Base-by-base conservation (phyloP, 53 echinoderm and acorn worm species). In the Crossaster papposus region DNA sequence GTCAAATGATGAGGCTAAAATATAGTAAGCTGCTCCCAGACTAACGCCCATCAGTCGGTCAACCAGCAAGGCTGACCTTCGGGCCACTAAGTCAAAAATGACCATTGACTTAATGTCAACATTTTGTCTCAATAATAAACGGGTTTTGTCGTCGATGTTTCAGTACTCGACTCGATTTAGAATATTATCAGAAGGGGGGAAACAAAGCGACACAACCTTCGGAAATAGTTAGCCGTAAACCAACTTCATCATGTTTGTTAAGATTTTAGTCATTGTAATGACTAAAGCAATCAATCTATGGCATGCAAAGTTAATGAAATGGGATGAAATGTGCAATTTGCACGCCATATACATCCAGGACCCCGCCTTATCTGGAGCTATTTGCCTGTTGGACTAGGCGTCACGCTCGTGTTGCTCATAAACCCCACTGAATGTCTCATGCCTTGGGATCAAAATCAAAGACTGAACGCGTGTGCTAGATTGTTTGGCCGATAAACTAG, bases 401-500 rank as follows among this genome's bases (percentile, higher is more conserved):
- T 11, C 80, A 54, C 80, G 80, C 55, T 80, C 80, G 80, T 80
- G 80, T 80, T 80, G 80, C 80, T 80, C 26, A 78, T 78, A 50
- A 78, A 71, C 29, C 71, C 68, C n/a, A 14, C 10, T 44, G 28
- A 68, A n/a, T 26, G 28, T 68, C 68, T 28, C 68, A 23, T 68
- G 68, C 68, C 68, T 17, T 68, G 2, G 28, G 24, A 68, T 68
- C 24, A 15, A 74, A n/a, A 74, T 74, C 18, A 36, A 74, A 8
- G 35, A 74, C 34, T 6, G 58, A 58, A 58, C 22, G 58, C 22
- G 58, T 15, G 58, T 8, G 44, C 58, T 2, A 15, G 58, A 58
- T 58, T 58, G 58, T 20, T 20, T 18, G 58, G 58, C 58, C 22
- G 58, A 58, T 58, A 58, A 58, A 58, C 17, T 18, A 58, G 22